Conservation (phyloP, 2,113 vertebrate species). For the Hyperopisus bebe region DNA sequence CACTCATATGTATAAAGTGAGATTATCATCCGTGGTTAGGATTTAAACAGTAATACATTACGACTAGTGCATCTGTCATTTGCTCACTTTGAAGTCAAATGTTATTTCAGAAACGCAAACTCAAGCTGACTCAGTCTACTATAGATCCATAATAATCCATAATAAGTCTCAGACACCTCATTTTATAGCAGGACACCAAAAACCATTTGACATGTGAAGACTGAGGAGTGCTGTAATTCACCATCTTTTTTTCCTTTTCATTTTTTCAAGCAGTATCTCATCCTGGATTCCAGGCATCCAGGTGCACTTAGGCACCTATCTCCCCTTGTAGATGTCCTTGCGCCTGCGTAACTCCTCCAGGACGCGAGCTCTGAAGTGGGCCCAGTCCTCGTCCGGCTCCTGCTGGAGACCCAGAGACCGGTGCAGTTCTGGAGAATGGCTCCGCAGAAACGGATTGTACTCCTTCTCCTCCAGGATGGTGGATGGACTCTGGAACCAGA, state of each 20-base stretch:
- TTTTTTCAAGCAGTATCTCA: not conserved
- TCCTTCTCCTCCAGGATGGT: slow-evolving; percentile 82
- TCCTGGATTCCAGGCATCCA: not conserved
- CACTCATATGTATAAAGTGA: not conserved
- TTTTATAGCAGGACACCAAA: not conserved
- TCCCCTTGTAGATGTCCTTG: slow-evolving; percentile 81
- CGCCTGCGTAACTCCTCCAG: slow-evolving; percentile 77
- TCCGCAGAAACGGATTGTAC: slow-evolving; percentile 92
- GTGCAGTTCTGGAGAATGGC: slow-evolving; percentile 74
- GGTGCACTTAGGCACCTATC: slow-evolving; percentile 34
- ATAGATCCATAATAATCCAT: not conserved
- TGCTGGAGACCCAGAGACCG: slow-evolving; percentile 68
- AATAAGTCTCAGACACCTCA: not conserved
- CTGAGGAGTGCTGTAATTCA: not conserved
- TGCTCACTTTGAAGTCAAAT: not conserved
- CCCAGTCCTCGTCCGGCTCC: slow-evolving; percentile 59
- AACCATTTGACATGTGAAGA: not conserved
- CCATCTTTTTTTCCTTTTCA: not conserved
- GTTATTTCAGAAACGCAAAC: not conserved
- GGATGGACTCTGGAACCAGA: slow-evolving; percentile 75
- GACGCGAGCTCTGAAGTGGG: slow-evolving; percentile 74
- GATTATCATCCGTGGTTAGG: not conserved
- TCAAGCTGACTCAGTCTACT: not conserved
- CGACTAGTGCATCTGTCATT: not conserved
- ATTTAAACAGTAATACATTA: not conserved